A percentile compares a stretch with the other conserved stretches of the same genome.
Conservation (phyloP, 2,113 vertebrate species). For the Corydoras sp. region DNA sequence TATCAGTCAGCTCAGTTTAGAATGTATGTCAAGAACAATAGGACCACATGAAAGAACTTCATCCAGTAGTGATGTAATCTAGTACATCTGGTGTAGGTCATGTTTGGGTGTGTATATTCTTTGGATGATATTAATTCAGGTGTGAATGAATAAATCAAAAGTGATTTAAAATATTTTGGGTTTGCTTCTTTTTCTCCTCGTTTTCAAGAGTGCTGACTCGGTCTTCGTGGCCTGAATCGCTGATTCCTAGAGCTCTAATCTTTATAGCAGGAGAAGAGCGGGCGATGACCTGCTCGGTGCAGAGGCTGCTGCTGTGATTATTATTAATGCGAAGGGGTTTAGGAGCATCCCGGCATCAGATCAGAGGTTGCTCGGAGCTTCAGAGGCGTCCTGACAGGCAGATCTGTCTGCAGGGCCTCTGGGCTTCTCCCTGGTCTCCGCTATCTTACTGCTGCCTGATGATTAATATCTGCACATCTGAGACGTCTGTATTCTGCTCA, state of each 20-base stretch:
- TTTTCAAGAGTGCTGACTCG: background rate
- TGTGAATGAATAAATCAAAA: constrained; percentile 15
- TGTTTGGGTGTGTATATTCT: constrained; percentile 6
- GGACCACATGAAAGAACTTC: background rate
- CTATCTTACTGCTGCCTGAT: constrained; percentile 6
- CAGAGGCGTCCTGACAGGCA: constrained; percentile 14
- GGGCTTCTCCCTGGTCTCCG: background rate
- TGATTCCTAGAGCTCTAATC: background rate
- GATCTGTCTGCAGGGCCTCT: constrained; percentile 15
- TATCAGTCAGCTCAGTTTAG: background rate
- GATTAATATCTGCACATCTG: constrained; percentile 22
- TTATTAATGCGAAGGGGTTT: constrained; percentile 8
- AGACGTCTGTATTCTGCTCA: constrained; percentile 8
- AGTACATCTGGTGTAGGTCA: constrained; percentile 29
- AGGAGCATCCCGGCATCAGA: background rate
- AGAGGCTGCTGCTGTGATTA: constrained; percentile 9
- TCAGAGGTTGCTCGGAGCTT: constrained; percentile 10
- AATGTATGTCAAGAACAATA: constrained; percentile 4
- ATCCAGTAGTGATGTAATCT: constrained; percentile 18
- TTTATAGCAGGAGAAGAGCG: background rate
- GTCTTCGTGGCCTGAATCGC: background rate
- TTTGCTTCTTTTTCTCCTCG: background rate
- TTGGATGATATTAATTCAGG: constrained; percentile 14
- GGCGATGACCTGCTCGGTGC: background rate
- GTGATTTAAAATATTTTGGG: constrained; percentile 3